Conservation (phyloP, 2,113 vertebrate species). For the Sphyrna mokarran region DNA sequence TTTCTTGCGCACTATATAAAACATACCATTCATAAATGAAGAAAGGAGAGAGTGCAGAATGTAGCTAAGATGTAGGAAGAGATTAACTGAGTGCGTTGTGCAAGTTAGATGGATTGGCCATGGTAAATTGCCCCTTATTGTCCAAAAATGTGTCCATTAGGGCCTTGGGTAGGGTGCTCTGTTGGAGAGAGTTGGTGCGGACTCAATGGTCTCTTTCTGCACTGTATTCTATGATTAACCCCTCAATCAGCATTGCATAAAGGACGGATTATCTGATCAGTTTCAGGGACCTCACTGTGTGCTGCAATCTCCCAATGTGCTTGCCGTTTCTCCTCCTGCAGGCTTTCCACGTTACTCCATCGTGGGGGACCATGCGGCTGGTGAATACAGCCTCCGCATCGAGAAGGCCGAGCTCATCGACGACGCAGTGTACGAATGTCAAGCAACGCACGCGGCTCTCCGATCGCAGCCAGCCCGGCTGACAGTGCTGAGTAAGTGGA, state of each 20-base stretch:
- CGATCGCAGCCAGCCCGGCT: constrained; percentile 86
- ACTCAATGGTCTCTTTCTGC: too few relatives aligned
- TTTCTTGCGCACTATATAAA: too few relatives aligned
- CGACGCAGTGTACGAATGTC: constrained; percentile 90
- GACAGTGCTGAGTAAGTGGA: constrained; percentile 82
- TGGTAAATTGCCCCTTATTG: too few relatives aligned
- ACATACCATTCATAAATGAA: too few relatives aligned
- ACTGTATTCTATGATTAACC: too few relatives aligned
- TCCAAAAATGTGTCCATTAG: too few relatives aligned
- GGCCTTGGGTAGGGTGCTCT: too few relatives aligned
- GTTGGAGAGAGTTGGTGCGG: too few relatives aligned
- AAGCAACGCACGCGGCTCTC: constrained; percentile 91
- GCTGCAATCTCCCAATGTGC: background rate
- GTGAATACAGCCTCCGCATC: constrained; percentile 89
- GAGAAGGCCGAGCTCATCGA: constrained; percentile 85
- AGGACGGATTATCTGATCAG: background rate
- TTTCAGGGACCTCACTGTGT: background rate
- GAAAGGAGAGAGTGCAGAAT: too few relatives aligned
- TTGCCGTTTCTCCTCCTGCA: constrained; percentile 41
- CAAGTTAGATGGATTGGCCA: too few relatives aligned
- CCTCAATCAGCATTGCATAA: background rate
- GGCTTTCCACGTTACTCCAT: constrained; percentile 94
- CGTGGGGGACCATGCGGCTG: constrained; percentile 83
- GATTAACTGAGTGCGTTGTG: too few relatives aligned
- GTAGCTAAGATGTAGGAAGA: too few relatives aligned